Conservation (phyloP, 2,888 invertebrate genomes). For the Venustoraphidia nigricollis region DNA sequence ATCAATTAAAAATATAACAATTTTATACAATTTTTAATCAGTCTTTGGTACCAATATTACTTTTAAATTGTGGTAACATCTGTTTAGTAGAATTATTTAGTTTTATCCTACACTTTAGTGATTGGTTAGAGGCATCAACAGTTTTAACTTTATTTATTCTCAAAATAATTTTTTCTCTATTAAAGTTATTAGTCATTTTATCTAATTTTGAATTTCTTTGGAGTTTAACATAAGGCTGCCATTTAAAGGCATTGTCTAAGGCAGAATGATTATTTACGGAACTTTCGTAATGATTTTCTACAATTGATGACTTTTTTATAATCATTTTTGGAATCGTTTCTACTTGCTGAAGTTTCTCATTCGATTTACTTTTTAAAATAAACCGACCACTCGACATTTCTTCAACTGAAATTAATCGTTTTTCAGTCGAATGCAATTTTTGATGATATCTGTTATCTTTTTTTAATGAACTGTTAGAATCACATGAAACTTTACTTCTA, state of each 20-base stretch:
- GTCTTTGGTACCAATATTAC: too few species aligned
- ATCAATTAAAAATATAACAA: too few species aligned
- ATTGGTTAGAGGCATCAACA: neutral
- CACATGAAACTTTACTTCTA: neutral
- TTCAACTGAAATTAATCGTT: neutral
- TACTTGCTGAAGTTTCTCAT: neutral
- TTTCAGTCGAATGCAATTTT: neutral
- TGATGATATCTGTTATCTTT: neutral
- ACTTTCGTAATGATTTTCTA: neutral
- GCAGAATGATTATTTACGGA: neutral
- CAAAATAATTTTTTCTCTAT: neutral
- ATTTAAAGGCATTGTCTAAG: slow-evolving; percentile 3
- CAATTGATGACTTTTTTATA: neutral
- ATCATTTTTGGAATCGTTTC: slow-evolving; percentile 3
- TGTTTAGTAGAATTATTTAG: slow-evolving; percentile 1
- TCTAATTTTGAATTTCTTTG: neutral
- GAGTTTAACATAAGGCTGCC: slow-evolving; percentile 4
- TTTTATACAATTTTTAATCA: too few species aligned
- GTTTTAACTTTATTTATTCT: slow-evolving; percentile 2
- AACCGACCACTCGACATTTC: neutral
- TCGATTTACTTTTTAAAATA: neutral
- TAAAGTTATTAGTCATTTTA: slow-evolving; percentile 1
- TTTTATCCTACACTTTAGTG: slow-evolving; percentile 5
- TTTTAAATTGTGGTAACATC: neutral
- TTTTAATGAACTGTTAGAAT: neutral